Evolutionary conservation across 2,113 vertebrate species (phyloP).

Genomic region (Rafetus swinhoei): DNA sequence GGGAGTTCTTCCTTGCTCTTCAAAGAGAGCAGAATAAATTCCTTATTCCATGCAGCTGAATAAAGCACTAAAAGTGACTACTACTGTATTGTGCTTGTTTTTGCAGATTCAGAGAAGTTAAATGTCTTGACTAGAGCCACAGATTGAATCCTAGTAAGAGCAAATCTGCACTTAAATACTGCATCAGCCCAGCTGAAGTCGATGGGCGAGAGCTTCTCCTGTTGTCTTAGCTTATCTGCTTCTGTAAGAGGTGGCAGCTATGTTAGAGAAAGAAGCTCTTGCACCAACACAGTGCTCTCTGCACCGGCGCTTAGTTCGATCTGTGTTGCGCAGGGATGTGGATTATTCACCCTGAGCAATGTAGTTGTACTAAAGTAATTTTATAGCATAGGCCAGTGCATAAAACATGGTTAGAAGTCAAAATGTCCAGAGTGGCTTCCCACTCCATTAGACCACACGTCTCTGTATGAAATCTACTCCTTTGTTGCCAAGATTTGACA

Average conservation of each 20-base stretch:
- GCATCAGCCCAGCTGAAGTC: background rate
- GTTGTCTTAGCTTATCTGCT: background rate
- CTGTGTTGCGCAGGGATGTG: background rate
- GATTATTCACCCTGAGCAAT: background rate
- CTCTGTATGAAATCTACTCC: conserved; percentile 27
- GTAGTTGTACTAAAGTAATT: background rate
- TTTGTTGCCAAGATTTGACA: conserved; percentile 48
- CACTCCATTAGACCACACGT: background rate
- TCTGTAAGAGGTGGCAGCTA: background rate
- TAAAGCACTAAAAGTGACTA: conserved; percentile 15
- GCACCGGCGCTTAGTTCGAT: background rate
- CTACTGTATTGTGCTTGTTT: conserved; percentile 4
- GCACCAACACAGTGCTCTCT: background rate
- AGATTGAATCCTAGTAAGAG: conserved; percentile 14
- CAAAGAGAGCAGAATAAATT: background rate
- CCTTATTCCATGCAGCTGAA: background rate
- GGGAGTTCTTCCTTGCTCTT: background rate
- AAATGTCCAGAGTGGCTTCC: conserved; percentile 4
- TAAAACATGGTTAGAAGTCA: background rate
- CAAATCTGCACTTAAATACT: background rate
- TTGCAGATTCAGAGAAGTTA: background rate
- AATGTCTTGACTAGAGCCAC: conserved; percentile 15
- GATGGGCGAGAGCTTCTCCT: background rate
- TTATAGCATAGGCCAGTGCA: background rate
- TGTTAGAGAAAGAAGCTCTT: background rate